Evolutionary conservation across 1,140 invertebrate species (phyloP), one percentile per base, ranked within the genome.

Genomic region (Drosophila tani): DNA sequence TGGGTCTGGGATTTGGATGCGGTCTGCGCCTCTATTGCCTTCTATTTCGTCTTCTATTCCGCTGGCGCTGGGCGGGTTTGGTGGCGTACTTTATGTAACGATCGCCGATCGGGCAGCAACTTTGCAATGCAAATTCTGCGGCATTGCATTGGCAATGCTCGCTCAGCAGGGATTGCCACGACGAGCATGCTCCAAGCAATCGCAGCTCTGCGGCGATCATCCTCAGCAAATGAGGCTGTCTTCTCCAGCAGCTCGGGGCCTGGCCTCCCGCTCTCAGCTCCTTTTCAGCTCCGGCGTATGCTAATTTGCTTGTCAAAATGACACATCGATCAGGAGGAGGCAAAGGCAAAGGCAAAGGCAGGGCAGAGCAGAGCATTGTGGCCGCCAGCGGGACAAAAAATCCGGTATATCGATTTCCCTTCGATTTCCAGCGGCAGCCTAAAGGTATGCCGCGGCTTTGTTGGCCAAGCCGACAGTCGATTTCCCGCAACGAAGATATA

Each of bases 61-160:
- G 29, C 45, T 47, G 65, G 51, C 65, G 78, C 82, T 88, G 81
- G 63, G 81, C 81, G 81, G 80, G 75, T 63, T 85, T 78, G 65
- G 75, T 79, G 73, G 59, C 58, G 70, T 82, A 73, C 63, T 88
- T 88, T 91, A 88, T 88, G 85, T 90, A 75, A 88, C 84, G 85
- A 88, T 88, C 85, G 51, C n/a, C 74, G 59, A 66, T 83, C 53
- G 66, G 68, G 68, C 77, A 59, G 68, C 62, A 68, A 59, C 68
- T 88, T 88, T 88, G 85, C 65, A 88, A 74, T 88, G 85, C 85
- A 91, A 73, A 74, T 74, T 50, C 70, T 38, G n/a, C 8, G 12
- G 29, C 46, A 57, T 74, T 29, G 70, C 38, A 81, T 90, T 81
- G 78, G 65, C 68, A 38, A 67, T 53, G 38, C 57, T 40, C 70